A percentile compares a stretch with the other conserved stretches of the same genome.
Evolutionary conservation across 2,888 invertebrate genomes (phyloP).

Genomic region (Eucriotettix oculatus): DNA sequence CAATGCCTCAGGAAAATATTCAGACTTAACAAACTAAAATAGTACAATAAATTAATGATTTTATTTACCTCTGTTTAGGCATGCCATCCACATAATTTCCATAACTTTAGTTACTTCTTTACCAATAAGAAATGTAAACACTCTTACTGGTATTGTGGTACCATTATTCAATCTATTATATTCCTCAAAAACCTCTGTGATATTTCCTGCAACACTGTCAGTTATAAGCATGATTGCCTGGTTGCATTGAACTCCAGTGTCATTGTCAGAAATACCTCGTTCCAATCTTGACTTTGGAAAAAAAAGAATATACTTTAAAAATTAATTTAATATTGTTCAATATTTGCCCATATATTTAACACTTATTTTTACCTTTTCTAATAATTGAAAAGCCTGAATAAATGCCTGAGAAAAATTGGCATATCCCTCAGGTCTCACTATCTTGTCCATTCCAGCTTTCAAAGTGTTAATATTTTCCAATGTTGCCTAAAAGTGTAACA

Average conservation of each 20-base stretch:
- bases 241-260: conserved; percentile 52
- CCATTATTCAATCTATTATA: conserved; percentile 54
- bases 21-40: no score
- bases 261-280: conserved; percentile 7
- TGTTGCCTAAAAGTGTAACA: conserved; percentile 46
- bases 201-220: conserved; percentile 80
- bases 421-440: conserved; percentile 52
- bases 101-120: conserved; percentile 80
- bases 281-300: background rate
- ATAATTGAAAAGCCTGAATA: conserved; percentile 62
- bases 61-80: conserved; percentile 66
- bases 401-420: conserved; percentile 76
- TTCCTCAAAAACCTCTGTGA: conserved; percentile 66
- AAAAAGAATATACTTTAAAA: background rate
- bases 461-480: conserved; percentile 64
- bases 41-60: no score
- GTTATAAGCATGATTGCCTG: conserved; percentile 94
- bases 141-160: conserved; percentile 63
- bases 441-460: conserved; percentile 44
- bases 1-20: no score
- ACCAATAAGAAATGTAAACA: conserved; percentile 92
- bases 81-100: conserved; percentile 89
- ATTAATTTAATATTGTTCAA: background rate
- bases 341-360: background rate
- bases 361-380: conserved; percentile 51